Conservation (phyloP, 2,113 vertebrate species). For the mouse (Mus musculus) region GRCm39 chr4:26821501-26822000, state of each 20-base stretch:
- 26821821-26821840: background rate
- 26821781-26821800: background rate
- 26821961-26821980: background rate
- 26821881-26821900: background rate
- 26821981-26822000: background rate
- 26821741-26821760: too few relatives aligned
- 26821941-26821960: background rate
- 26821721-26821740: too few relatives aligned
- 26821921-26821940: background rate
- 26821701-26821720: too few relatives aligned
- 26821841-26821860: background rate
- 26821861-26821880: background rate
- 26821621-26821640: too few relatives aligned
- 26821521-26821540: too few relatives aligned
- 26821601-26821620: too few relatives aligned
- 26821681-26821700: too few relatives aligned
- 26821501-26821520: background rate
- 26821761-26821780: background rate
- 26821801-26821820: background rate
- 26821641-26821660: too few relatives aligned
- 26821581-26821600: too few relatives aligned
- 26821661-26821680: too few relatives aligned
- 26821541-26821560: too few relatives aligned
- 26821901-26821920: background rate
- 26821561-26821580: too few relatives aligned